phyloP scores from a whole-genome alignment of 2,113 vertebrate species.

The Sylvietta virens region DNA sequence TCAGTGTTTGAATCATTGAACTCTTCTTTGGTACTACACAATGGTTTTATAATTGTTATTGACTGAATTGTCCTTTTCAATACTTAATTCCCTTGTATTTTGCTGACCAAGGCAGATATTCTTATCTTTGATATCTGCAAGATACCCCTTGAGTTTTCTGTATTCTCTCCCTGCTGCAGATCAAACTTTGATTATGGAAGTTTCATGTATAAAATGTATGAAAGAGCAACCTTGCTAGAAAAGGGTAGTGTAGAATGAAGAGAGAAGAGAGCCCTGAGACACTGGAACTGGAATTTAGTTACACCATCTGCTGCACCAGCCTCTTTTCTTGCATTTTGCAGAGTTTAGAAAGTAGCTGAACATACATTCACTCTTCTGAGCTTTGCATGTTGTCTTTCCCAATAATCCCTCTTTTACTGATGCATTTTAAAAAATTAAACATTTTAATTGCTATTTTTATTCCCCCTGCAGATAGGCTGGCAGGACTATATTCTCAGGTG shows the following conservation, averaged over 20 bases:
- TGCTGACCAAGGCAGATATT: not conserved
- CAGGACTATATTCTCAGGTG: not conserved
- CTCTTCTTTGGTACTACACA: not conserved
- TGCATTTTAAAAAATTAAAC: not conserved
- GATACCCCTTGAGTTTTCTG: not conserved
- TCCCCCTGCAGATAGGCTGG: not conserved
- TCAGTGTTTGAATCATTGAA: not conserved
- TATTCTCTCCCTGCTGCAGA: not conserved
- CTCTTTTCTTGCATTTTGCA: not conserved
- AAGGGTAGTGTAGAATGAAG: not conserved
- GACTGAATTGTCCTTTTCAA: not conserved
- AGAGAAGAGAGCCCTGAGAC: not conserved
- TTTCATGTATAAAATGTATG: not conserved
- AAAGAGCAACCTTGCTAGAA: not conserved
- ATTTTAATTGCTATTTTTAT: not conserved
- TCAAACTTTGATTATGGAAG: not conserved
- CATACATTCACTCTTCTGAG: not conserved
- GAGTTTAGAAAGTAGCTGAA: not conserved
- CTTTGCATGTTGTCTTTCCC: not conserved
- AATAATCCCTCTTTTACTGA: not conserved
- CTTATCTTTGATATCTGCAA: not conserved
- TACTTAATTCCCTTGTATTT: not conserved
- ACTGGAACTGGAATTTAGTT: not conserved
- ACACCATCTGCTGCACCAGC: not conserved
- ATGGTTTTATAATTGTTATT: constrained; percentile 29